Base-by-base conservation (phyloP, 1,140 invertebrate genomes). In the Brachionus sp. region DNA sequence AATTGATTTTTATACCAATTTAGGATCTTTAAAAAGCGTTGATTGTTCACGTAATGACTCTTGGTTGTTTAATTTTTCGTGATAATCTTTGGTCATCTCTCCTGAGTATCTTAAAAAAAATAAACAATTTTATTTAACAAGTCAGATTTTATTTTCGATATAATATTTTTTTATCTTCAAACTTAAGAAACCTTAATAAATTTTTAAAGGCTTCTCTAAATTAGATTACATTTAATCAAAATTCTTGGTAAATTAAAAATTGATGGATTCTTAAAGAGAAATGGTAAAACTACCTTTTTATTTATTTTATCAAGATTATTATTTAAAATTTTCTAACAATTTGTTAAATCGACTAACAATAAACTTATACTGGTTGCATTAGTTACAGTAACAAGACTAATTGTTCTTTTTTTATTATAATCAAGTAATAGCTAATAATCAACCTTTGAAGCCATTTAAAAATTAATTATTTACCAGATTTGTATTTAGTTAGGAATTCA, bases 391-490 rank as follows among this genome's bases (percentile, higher is more conserved):
- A 70, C 50, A 57, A 57, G 50, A 57, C 19, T 39, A 39, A 70
- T 39, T 70, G 35, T 39, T 70, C 37, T 35, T 66, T 70, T 70
- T 23, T 70, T 70, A 70, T 70, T 70, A 70, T 70, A 70, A 70
- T 70, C 39, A 70, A 70, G 13, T 70, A 70, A 70, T 70, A 70
- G 37, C 66, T 70, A 70, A 70, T 70, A 70, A 70, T 5, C 66
- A 68, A 70, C 50, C 50, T 57, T 57, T 57, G 16, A 57, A 57
- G 50, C 50, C 50, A 19, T 57, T 57, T 57, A 57, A 57, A 29
- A 57, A 25, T 57, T 57, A 57, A 57, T 57, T 57, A 57, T 23
- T 57, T 19, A 23, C 19, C 16, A 57, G 5, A 23, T 19, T 57
- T 57, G 50, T 57, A 57, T 19, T 57, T 57, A 57, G n/a, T 19